A percentile compares a stretch with the other conserved stretches of the same genome.
These are phyloP conservation scores for Anagyrus pseudococci DNA, from an alignment of 2,888 invertebrate genomes.

Conservation along the genomic window DNA sequence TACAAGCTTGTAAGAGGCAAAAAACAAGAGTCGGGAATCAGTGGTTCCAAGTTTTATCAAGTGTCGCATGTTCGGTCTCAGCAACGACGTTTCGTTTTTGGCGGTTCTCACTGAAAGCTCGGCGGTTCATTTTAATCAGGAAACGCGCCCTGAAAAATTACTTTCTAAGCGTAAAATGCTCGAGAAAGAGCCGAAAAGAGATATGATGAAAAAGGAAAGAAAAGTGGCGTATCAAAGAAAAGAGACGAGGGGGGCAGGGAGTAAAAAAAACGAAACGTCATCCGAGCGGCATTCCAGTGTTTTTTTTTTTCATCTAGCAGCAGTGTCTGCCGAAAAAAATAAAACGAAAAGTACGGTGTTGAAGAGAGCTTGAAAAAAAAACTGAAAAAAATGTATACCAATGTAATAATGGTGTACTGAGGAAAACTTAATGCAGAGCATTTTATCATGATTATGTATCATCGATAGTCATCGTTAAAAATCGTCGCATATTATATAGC, in stretches of 20 bases:
- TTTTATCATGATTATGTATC: conserved; percentile 41
- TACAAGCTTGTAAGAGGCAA: too few species aligned
- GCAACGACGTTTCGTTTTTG: too few species aligned
- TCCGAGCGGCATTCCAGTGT: conserved; percentile 47
- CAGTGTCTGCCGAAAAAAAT: conserved; percentile 22
- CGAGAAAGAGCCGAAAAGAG: background rate
- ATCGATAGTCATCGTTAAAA: conserved; percentile 40
- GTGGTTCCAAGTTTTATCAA: too few species aligned
- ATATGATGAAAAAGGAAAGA: background rate
- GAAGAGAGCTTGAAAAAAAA: conserved; percentile 7
- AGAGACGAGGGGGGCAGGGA: too few species aligned
- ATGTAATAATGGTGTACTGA: conserved; percentile 6
- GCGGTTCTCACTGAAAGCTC: too few species aligned
- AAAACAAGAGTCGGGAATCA: too few species aligned
- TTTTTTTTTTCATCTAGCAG: conserved; percentile 25
- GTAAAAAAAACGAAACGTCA: conserved; percentile 53
- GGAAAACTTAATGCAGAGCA: conserved; percentile 28
- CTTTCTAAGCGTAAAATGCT: too few species aligned
- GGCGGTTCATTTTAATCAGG: too few species aligned
- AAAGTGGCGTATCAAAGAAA: background rate
- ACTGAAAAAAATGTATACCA: conserved; percentile 1
- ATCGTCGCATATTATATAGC: conserved; percentile 43
- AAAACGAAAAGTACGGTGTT: conserved; percentile 9
- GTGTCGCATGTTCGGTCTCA: too few species aligned
- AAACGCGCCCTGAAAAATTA: too few species aligned